Conservation (phyloP, 2,113 vertebrate species). For the Crocuta crocuta region DNA sequence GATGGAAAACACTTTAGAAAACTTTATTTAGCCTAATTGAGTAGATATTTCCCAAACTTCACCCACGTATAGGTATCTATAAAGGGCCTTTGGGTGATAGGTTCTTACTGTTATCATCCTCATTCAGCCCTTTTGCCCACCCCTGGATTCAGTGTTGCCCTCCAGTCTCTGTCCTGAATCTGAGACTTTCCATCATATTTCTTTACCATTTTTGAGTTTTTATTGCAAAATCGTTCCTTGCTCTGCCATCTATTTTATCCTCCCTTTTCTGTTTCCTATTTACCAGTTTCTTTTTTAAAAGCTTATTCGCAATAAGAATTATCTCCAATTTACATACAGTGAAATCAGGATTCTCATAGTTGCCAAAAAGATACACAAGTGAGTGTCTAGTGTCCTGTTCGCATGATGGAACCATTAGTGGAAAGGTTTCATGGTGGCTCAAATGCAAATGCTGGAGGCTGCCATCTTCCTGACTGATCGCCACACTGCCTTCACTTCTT, state of each 20-base stretch:
- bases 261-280: neutral
- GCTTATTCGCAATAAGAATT: neutral
- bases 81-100: neutral
- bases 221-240: neutral
- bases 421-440: rapidly evolving
- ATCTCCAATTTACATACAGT: neutral
- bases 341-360: neutral
- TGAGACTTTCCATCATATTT: neutral
- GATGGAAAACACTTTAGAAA: neutral
- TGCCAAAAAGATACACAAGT: neutral
- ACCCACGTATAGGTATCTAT: too few relatives aligned
- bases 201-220: neutral
- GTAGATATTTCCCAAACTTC: neutral
- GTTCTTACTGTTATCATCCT: neutral
- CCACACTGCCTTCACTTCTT: neutral
- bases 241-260: neutral
- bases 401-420: rapidly evolving
- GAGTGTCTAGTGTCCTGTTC: neutral
- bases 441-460: rapidly evolving
- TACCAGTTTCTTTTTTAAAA: slow-evolving; percentile 32
- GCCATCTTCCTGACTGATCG: neutral
- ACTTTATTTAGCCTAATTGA: neutral
- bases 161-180: neutral
- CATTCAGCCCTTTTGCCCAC: neutral
- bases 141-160: too few relatives aligned